Conservation (phyloP, 2,113 vertebrate species). For the Enhydra lutris region DNA sequence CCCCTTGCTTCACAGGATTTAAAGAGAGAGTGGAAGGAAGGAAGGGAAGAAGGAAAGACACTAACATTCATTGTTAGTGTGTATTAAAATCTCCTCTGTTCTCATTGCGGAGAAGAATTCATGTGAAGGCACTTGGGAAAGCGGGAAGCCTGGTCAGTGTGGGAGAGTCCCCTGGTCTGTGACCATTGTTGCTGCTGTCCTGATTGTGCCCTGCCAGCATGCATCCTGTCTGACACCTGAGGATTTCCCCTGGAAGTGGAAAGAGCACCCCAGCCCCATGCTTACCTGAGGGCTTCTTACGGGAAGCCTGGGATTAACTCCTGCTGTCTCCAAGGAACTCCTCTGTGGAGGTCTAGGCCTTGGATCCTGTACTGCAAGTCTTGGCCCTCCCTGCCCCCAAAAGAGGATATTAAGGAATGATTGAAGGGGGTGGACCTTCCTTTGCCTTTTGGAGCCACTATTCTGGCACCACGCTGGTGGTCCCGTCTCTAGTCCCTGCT, state of each 20-base stretch:
- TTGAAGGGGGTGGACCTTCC: neutral
- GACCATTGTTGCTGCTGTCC: rapidly evolving
- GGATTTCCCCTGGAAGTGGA: neutral
- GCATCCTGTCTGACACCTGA: rapidly evolving
- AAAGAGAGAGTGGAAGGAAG: neutral
- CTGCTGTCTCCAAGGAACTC: neutral
- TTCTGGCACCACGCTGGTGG: no score
- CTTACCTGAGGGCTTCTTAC: neutral
- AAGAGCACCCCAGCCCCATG: neutral
- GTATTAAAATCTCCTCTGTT: neutral
- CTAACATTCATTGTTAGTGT: neutral
- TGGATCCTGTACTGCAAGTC: neutral
- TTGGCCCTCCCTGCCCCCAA: no score
- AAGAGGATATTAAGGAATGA: neutral
- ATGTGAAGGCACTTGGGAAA: neutral
- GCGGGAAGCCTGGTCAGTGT: neutral
- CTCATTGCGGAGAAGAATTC: neutral
- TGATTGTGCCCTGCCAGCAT: rapidly evolving
- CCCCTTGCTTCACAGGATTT: neutral
- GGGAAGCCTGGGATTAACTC: neutral
- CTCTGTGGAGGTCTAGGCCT: neutral
- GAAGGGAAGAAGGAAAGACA: neutral
- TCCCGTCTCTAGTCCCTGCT: neutral
- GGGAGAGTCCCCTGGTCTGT: neutral
- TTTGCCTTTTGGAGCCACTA: no score